Percentiles rank a stretch among this genome's conserved stretches.
Conservation (phyloP, 2,797 vertebrate genomes). For the Pangasius macronema region DNA sequence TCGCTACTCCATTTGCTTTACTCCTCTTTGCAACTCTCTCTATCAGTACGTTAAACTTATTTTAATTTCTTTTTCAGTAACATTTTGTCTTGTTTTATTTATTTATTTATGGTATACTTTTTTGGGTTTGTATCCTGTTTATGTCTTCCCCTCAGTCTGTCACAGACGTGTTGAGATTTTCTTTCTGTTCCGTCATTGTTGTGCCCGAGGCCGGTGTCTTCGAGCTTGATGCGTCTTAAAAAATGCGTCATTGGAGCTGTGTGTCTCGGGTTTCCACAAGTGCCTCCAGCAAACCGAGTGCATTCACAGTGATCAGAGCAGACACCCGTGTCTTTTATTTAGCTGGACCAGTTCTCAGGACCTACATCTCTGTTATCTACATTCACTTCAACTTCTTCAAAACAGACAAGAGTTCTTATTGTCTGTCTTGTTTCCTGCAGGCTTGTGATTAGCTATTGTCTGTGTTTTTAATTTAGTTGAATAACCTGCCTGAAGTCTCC, state of each 20-base stretch:
- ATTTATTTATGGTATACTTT: slow-evolving; percentile 1
- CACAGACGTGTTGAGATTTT: slow-evolving; percentile 41
- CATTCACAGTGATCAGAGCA: slow-evolving; percentile 61
- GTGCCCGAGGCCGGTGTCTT: slow-evolving; percentile 64
- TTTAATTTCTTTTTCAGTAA: not conserved
- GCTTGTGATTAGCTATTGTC: slow-evolving; percentile 27
- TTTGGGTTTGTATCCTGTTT: not conserved
- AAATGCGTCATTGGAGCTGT: slow-evolving; percentile 69
- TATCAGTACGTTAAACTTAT: slow-evolving; percentile 37
- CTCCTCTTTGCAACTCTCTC: slow-evolving; percentile 54
- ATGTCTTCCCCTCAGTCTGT: slow-evolving; percentile 22
- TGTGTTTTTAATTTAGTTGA: slow-evolving; percentile 1
- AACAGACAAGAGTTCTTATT: slow-evolving; percentile 33
- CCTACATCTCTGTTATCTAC: slow-evolving; percentile 55
- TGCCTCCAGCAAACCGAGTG: slow-evolving; percentile 64
- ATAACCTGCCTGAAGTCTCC: not conserved
- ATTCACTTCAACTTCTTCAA: slow-evolving; percentile 53
- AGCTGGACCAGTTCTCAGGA: slow-evolving; percentile 58
- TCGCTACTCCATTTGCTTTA: slow-evolving; percentile 3
- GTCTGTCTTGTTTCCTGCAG: slow-evolving; percentile 9
- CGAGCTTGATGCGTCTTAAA: slow-evolving; percentile 69
- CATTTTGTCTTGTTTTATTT: slow-evolving; percentile 30
- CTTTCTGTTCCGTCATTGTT: slow-evolving; percentile 45
- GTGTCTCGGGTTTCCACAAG: slow-evolving; percentile 65
- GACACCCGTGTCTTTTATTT: slow-evolving; percentile 73